Conservation (phyloP, 2,113 vertebrate species). For the Cochlearius cochlearius region DNA sequence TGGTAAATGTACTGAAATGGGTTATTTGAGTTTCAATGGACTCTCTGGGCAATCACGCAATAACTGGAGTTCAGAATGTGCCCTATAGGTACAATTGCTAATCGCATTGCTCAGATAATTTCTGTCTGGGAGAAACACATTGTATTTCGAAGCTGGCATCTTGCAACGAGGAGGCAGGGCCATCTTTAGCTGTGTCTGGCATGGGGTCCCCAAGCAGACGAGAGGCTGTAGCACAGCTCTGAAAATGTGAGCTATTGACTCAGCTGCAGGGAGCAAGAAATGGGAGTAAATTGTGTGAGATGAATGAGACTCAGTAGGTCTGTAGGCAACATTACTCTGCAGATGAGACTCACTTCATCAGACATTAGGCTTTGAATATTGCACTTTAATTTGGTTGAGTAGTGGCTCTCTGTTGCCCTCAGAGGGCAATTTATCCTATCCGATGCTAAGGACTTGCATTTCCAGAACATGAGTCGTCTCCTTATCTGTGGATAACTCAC, state of each 20-base stretch:
- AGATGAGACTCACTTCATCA: slow-evolving; percentile 50
- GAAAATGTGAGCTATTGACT: slow-evolving; percentile 1
- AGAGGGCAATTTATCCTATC: slow-evolving; percentile 24
- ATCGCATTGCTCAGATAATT: slow-evolving; percentile 35
- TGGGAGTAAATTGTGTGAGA: slow-evolving; percentile 18
- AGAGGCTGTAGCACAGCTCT: not conserved
- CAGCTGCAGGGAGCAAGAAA: slow-evolving; percentile 36
- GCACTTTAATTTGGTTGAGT: slow-evolving; percentile 53
- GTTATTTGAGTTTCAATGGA: slow-evolving; percentile 43
- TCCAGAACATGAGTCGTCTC: not conserved
- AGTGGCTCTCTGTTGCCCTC: slow-evolving; percentile 14
- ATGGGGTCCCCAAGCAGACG: not conserved
- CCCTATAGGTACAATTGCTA: slow-evolving; percentile 37
- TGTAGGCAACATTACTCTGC: slow-evolving; percentile 40
- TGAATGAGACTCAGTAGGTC: slow-evolving; percentile 31
- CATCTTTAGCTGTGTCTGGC: not conserved
- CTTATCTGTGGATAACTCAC: not conserved
- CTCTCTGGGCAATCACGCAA: slow-evolving; percentile 13
- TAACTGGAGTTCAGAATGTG: slow-evolving; percentile 40
- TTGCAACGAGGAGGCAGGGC: not conserved
- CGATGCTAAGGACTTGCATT: not conserved
- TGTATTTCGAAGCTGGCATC: not conserved
- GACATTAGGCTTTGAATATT: slow-evolving; percentile 51
- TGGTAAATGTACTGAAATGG: slow-evolving; percentile 58
- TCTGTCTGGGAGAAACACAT: slow-evolving; percentile 24